Evolutionary conservation across 2,888 invertebrate genomes (phyloP), one percentile per base, ranked within the genome.

Genomic region (Laspeyria flexula): DNA sequence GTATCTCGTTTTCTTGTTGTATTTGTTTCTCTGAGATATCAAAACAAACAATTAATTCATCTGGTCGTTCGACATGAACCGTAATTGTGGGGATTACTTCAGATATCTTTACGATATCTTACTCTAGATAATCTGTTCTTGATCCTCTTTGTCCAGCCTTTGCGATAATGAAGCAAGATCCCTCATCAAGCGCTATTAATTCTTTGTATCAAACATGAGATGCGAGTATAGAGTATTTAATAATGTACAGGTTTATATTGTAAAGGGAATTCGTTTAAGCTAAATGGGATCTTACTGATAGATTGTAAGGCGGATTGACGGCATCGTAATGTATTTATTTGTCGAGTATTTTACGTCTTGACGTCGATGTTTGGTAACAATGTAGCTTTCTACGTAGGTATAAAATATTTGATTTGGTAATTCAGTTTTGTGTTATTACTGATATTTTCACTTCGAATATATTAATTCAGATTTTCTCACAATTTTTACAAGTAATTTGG

Each of bases 121-220:
- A 43, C n/a, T 13, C n/a, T 27, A 41, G 55, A 44, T 58, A 58
- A 64, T 58, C 66, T 51, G n/a, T 4, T 40, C 34, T 3, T n/a
- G 33, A 40, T 43, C 42, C 38, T 37, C 58, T 58, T 52, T 58
- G 58, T 33, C 38, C 23, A 29, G 44, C 30, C 21, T 43, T 43
- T 42, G 27, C 41, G 46, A 44, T 65, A 49, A 65, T 65, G 47
- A 55, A 51, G 58, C 35, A 39, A 18, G 57, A 65, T 45, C 55
- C 45, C 54, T 54, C 34, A 61, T 55, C 45, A 58, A 37, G 16
- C 42, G n/a, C 41, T 37, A 65, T 61, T 61, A 65, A 48, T 65
- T 61, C 43, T 46, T 49, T 48, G 48, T 38, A 37, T 55, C 47
- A 49, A 45, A 65, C 45, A 48, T 27, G 12, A 15, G 13, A 9